These are phyloP conservation scores for Bombylius major DNA, from an alignment of 2,888 invertebrate species.

Conservation along the genomic window DNA sequence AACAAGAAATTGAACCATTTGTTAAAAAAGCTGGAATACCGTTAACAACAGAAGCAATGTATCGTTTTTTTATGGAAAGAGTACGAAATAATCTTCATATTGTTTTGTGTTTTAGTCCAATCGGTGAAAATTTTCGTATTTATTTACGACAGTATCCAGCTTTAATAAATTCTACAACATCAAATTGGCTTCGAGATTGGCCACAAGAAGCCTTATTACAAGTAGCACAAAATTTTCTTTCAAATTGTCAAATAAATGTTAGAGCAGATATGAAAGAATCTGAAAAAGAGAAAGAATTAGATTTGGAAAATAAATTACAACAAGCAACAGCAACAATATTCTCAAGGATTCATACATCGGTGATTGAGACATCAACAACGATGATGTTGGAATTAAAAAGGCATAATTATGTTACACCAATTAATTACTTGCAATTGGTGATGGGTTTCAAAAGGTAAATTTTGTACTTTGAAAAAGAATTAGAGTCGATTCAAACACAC, in stretches of 20 bases:
- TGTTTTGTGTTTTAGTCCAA: conserved; percentile 77
- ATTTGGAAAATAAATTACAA: conserved; percentile 45
- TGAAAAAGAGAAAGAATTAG: conserved; percentile 20
- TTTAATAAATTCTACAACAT: conserved; percentile 74
- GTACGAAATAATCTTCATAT: conserved; percentile 66
- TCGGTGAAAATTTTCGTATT: conserved; percentile 68
- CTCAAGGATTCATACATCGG: conserved; percentile 70
- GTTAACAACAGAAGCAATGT: conserved; percentile 55
- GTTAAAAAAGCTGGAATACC: conserved; percentile 33
- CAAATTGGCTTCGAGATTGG: conserved; percentile 87
- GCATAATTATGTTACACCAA: conserved; percentile 79
- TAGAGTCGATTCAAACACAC: too few species aligned
- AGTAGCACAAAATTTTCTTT: conserved; percentile 71
- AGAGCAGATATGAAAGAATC: conserved; percentile 50
- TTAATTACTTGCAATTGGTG: conserved; percentile 76
- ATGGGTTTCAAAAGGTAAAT: conserved; percentile 66
- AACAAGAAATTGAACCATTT: conserved; percentile 24
- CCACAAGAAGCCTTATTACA: conserved; percentile 78
- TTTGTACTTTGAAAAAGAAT: neutral
- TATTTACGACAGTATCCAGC: conserved; percentile 80
- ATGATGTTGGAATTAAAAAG: conserved; percentile 70
- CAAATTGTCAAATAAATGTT: conserved; percentile 55
- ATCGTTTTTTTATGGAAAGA: conserved; percentile 63
- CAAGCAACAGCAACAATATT: conserved; percentile 60
- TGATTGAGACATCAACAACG: conserved; percentile 53